These are phyloP conservation scores for Drosophila affinis DNA, from an alignment of 2,888 invertebrate species.

Conservation along the genomic window DNA sequence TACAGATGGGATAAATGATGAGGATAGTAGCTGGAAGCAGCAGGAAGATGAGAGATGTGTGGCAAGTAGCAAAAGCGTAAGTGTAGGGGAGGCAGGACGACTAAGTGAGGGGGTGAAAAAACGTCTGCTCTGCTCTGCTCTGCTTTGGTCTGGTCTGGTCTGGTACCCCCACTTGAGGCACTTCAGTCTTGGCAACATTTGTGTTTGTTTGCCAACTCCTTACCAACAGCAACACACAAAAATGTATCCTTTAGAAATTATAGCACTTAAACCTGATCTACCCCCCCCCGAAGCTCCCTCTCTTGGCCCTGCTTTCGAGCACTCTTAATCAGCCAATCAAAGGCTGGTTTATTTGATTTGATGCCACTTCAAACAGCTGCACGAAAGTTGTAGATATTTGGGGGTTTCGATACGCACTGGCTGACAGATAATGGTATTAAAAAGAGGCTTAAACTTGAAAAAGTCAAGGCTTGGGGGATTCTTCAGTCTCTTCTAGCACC, in stretches of 20 bases:
- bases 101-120: not conserved
- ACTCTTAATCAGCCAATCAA: not conserved
- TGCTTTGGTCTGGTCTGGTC: not conserved
- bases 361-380: not conserved
- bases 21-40: not conserved
- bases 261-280: not conserved
- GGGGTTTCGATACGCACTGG: too few relatives aligned
- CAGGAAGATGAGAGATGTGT: not conserved
- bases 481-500: too few relatives aligned
- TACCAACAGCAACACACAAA: constrained; percentile 6
- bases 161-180: constrained; percentile 14
- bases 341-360: not conserved
- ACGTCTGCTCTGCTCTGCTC: not conserved
- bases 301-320: not conserved
- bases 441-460: too few relatives aligned
- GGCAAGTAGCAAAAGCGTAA: not conserved
- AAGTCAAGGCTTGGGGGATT: too few relatives aligned
- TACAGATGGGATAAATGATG: not conserved
- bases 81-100: not conserved
- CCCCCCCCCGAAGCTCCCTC: not conserved
- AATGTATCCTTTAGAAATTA: constrained; percentile 1
- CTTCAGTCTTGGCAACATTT: constrained; percentile 11
- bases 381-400: not conserved
- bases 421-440: too few relatives aligned
- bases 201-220: constrained; percentile 13